Evolutionary conservation across 1,140 invertebrate species (phyloP).

Genomic region (Lepidostoma basale): DNA sequence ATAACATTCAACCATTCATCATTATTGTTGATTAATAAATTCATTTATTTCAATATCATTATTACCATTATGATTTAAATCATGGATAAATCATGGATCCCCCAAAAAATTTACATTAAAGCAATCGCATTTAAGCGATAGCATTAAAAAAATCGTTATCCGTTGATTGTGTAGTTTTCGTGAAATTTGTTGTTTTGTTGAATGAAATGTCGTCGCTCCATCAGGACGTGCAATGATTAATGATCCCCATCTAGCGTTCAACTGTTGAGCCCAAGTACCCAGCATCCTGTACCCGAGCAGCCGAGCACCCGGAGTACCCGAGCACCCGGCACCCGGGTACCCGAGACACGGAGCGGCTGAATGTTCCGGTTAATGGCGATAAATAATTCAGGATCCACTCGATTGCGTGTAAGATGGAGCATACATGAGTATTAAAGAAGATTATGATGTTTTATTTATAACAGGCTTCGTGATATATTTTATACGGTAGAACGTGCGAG

Average conservation of each 20-base stretch:
- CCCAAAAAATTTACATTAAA: no score
- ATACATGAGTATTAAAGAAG: slow-evolving; percentile 19
- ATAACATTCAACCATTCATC: no score
- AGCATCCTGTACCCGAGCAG: neutral
- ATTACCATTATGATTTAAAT: no score
- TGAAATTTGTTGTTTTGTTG: slow-evolving; percentile 3
- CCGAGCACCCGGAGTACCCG: neutral
- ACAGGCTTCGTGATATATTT: neutral
- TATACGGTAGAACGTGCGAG: neutral
- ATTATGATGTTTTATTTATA: slow-evolving; percentile 28
- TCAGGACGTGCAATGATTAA: slow-evolving; percentile 12
- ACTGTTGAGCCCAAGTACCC: neutral
- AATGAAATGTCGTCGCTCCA: slow-evolving; percentile 2
- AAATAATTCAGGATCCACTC: slow-evolving; percentile 28
- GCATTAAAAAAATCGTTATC: no score
- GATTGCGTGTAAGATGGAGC: slow-evolving; percentile 24
- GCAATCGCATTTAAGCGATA: no score
- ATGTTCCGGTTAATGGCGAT: slow-evolving; percentile 14
- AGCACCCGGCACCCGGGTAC: neutral
- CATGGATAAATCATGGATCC: no score
- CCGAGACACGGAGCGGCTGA: neutral
- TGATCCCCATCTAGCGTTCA: slow-evolving; percentile 17
- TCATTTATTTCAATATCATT: no score
- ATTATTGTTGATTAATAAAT: no score
- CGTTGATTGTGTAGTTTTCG: neutral